Evolutionary conservation across 2,888 invertebrate genomes (phyloP).

Genomic region (Biston stratarius): DNA sequence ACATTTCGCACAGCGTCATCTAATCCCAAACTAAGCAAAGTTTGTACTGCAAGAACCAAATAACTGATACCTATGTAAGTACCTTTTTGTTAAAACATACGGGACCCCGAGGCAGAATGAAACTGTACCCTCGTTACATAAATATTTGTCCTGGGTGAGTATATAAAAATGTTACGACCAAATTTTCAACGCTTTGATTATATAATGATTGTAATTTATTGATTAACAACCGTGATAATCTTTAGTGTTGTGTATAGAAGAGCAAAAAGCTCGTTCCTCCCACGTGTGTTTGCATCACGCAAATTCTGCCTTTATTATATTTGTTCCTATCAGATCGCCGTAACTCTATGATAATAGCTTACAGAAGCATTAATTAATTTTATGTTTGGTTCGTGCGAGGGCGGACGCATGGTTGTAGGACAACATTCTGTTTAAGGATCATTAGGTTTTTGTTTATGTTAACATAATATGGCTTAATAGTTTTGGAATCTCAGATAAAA

Average conservation of each 20-base stretch:
- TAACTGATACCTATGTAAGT: no score
- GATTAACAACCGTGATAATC: constrained; percentile 26
- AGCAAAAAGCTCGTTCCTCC: constrained; percentile 36
- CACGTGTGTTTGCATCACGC: constrained; percentile 37
- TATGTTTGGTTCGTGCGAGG: constrained; percentile 57
- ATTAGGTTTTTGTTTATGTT: constrained; percentile 57
- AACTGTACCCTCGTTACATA: no score
- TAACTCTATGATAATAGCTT: constrained; percentile 71
- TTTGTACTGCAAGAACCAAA: no score
- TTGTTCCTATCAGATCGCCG: constrained; percentile 58
- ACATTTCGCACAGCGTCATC: no score
- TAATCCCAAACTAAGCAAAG: no score
- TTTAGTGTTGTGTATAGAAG: constrained; percentile 30
- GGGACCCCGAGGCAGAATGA: no score
- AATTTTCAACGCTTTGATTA: constrained; percentile 17
- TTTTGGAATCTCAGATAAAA: constrained; percentile 41
- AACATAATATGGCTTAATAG: constrained; percentile 45
- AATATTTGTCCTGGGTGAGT: no score
- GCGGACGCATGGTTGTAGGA: constrained; percentile 67
- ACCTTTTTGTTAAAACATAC: no score
- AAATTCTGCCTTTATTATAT: constrained; percentile 49
- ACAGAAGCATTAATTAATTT: constrained; percentile 73
- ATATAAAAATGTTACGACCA: background rate
- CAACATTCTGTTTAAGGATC: constrained; percentile 78
- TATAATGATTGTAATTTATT: constrained; percentile 29